A percentile compares a stretch with the other conserved stretches of the same genome.
Conservation (phyloP, 1,140 invertebrate genomes). For the Heliconius hewitsoni region DNA sequence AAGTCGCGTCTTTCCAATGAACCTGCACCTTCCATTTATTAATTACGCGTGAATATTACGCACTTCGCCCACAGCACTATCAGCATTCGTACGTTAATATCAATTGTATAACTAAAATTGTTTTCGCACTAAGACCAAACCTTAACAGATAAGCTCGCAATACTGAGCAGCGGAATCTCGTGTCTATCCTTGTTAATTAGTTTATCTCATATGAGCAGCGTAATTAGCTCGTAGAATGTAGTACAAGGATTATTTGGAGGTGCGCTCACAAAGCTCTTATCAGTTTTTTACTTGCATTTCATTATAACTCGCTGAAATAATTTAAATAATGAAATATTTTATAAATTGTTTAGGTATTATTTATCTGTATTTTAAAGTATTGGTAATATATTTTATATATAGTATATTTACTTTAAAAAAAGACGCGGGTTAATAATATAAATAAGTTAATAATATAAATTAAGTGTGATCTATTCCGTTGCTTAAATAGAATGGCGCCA, state of each 20-base stretch:
- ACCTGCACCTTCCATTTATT: too few relatives aligned
- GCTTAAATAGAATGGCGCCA: too few relatives aligned
- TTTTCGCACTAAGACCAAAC: slow-evolving; percentile 18
- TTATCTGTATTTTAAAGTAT: neutral
- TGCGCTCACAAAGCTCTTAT: slow-evolving; percentile 60
- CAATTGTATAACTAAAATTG: neutral
- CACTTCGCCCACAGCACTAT: neutral
- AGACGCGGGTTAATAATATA: too few relatives aligned
- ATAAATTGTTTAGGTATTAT: neutral
- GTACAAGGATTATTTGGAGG: slow-evolving; percentile 68
- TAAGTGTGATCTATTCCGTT: too few relatives aligned
- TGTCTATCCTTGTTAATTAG: slow-evolving; percentile 79
- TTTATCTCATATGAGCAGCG: slow-evolving; percentile 76
- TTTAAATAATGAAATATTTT: neutral
- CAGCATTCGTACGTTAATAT: neutral
- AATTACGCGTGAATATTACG: too few relatives aligned
- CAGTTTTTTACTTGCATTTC: slow-evolving; percentile 21
- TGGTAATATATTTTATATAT: neutral
- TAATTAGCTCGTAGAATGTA: slow-evolving; percentile 75
- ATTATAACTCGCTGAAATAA: slow-evolving; percentile 2
- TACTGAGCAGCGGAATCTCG: slow-evolving; percentile 70
- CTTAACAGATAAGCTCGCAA: slow-evolving; percentile 64
- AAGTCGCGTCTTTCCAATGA: too few relatives aligned
- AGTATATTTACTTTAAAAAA: too few relatives aligned
- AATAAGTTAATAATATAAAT: neutral